Base-by-base conservation (phyloP, 1,140 invertebrate genomes). In the Drosophila novamexicana region DNA sequence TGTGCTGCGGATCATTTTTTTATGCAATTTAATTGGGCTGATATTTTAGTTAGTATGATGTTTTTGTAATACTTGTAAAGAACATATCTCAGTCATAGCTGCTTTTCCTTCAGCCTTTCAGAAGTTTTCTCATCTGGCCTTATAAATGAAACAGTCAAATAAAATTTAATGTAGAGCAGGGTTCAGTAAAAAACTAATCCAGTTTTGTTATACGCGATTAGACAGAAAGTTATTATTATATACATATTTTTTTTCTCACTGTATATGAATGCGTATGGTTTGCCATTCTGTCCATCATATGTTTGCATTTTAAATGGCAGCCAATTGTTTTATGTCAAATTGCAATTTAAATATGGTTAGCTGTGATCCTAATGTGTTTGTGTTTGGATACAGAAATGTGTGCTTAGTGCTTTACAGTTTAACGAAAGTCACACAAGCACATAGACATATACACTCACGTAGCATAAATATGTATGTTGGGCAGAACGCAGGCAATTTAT, bases 281-380 rank as follows among this genome's bases (percentile, higher is more conserved):
- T 34, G 10, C 12, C 40, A 12, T 45, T 29, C 29, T 14, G 42
- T 6, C 14, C 22, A 7, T 59, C 40, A 56, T 54, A 57, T 75
- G 59, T 61, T 75, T 37, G 36, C 37, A 57, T 49, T 53, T 58
- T n/a, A 50, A 37, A 50, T 58, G 36, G 12, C 53, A 10, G 7
- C 49, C 59, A 34, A 57, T 81, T 81, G 74, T 64, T 50, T 53
- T 12, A 52, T 71, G 65, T 49, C 39, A 77, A 81, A 77, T 81
- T 78, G 70, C 66, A 71, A 67, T 81, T 75, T 47, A 78, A 82
- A 81, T 82, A 39, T n/a, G 62, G 70, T 70, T 68, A 63, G 50
- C 16, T 49, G 61, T 34, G 37, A 40, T 37, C 49, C 62, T 50
- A 65, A 65, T 47, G 53, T 22, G 18, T 37, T 45, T 58, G 16